These are phyloP conservation scores for Rhinatrema bivittatum DNA, from an alignment of 2,797 vertebrate genomes.

Conservation along the genomic window DNA sequence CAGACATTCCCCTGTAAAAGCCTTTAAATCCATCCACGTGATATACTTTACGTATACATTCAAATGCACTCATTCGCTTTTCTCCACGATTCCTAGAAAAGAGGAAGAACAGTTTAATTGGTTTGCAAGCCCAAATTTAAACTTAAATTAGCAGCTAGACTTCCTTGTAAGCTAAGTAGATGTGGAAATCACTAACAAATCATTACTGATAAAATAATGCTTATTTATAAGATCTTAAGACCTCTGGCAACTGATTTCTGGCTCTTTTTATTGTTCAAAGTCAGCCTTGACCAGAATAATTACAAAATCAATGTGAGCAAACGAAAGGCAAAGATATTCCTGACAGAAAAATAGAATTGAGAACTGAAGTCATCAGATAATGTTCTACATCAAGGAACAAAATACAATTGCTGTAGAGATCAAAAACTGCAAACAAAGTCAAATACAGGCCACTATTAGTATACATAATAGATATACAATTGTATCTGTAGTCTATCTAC, in stretches of 20 bases:
- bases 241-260: neutral
- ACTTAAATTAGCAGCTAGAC: neutral
- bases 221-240: neutral
- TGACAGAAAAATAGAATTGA: too few relatives aligned
- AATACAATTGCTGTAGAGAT: too few relatives aligned
- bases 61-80: slow-evolving; percentile 83
- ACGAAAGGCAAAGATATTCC: too few relatives aligned
- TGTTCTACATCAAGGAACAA: too few relatives aligned
- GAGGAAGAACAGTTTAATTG: neutral
- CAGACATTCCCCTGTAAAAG: slow-evolving; percentile 97
- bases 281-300: too few relatives aligned
- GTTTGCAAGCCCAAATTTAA: neutral
- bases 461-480: too few relatives aligned
- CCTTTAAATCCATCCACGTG: slow-evolving; percentile 82
- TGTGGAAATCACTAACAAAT: neutral
- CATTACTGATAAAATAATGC: neutral
- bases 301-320: too few relatives aligned
- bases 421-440: too few relatives aligned
- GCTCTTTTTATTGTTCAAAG: too few relatives aligned
- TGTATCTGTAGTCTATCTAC: too few relatives aligned
- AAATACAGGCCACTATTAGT: too few relatives aligned
- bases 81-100: slow-evolving; percentile 79
- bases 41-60: slow-evolving; percentile 87
- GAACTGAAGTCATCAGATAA: too few relatives aligned
- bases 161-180: neutral